phyloP scores from a whole-genome alignment of 2,113 vertebrate genomes.

The Hippoglossus stenolepis region DNA sequence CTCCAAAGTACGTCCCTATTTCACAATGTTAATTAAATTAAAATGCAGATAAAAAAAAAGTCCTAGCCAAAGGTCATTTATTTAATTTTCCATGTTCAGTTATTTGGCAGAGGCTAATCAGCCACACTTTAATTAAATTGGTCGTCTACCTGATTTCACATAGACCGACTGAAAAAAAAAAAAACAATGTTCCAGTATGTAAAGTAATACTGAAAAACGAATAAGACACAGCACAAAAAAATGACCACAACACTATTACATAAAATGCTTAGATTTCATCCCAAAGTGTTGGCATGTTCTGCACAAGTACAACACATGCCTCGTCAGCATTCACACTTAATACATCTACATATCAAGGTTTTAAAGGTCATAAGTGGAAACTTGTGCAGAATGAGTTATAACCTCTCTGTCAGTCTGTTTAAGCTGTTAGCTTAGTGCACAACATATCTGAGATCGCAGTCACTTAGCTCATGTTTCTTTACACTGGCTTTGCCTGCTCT shows the following conservation, averaged over 20 bases:
- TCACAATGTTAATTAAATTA: too few species aligned
- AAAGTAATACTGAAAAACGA: neutral
- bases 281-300: neutral
- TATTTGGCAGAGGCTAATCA: too few species aligned
- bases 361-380: slow-evolving; percentile 14
- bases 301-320: neutral
- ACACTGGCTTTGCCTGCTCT: slow-evolving; percentile 39
- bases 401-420: neutral
- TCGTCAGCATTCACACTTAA: neutral
- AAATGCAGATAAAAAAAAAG: too few species aligned
- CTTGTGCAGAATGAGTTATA: neutral
- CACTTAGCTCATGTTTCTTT: slow-evolving; percentile 57
- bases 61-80: too few species aligned
- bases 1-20: too few species aligned
- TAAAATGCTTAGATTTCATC: neutral
- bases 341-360: neutral
- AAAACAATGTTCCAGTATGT: too few species aligned
- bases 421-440: slow-evolving; percentile 1
- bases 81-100: too few species aligned
- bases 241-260: neutral
- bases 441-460: slow-evolving; percentile 22
- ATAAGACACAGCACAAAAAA: neutral
- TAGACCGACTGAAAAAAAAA: too few species aligned
- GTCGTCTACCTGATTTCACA: too few species aligned
- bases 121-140: too few species aligned